phyloP scores from a whole-genome alignment of 2,113 vertebrate species.

The Tor tambroides region DNA sequence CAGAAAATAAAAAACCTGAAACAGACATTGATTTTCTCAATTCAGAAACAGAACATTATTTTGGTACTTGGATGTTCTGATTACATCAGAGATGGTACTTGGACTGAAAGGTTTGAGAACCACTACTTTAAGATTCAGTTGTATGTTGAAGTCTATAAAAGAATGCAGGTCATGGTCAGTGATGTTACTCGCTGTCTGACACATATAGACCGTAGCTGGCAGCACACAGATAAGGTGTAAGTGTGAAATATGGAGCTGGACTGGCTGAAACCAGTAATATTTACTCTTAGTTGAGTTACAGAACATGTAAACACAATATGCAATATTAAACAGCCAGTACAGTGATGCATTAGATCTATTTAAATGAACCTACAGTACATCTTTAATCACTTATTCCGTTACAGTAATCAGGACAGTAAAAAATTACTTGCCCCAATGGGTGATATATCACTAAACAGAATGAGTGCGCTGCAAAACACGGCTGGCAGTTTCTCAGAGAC shows the following conservation, averaged over 20 bases:
- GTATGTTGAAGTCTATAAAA: not conserved
- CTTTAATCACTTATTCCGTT: not conserved
- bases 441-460: slow-evolving; percentile 11
- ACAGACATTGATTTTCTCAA: not conserved
- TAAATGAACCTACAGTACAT: not conserved
- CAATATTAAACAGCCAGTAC: not conserved
- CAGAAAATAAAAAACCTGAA: not conserved
- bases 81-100: not conserved
- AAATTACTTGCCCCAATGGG: not conserved
- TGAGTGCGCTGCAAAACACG: not conserved
- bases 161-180: not conserved
- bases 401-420: not conserved
- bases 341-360: not conserved
- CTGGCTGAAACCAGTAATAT: not conserved
- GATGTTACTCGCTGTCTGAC: not conserved
- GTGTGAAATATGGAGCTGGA: not conserved
- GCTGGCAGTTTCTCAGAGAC: slow-evolving; percentile 8
- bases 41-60: not conserved
- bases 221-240: not conserved
- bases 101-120: not conserved
- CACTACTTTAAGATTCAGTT: not conserved
- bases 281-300: not conserved
- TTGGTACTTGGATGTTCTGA: not conserved
- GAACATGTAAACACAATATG: not conserved
- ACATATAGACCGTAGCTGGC: not conserved